Evolutionary conservation across 2,888 invertebrate species (phyloP), one percentile per base, ranked within the genome.

Genomic region (Hyalella azteca): DNA sequence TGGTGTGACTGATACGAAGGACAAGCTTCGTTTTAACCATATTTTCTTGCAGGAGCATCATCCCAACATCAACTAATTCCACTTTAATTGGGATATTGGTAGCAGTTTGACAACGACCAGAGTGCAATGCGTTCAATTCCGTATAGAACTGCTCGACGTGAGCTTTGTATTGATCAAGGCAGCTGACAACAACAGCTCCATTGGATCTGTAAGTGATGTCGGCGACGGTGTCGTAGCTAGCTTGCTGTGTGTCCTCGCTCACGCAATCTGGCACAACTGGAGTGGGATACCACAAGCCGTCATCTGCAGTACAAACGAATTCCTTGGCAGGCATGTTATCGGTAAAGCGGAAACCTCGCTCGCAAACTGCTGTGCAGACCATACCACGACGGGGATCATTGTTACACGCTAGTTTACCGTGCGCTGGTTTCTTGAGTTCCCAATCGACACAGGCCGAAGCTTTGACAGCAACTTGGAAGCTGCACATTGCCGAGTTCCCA

Each of bases 211-310:
- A 97, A 60, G 92, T 93, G 0, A 96, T 92, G 36, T 93, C 92
- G 0, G 96, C 93, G 0, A 94, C 92, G 0, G 96, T 95, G 86
- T 96, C 95, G 86, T 96, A 96, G 84, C 95, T 93, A n/a, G 96
- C 96, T 90, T 96, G 95, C 87, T 96, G 95, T 22, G 96, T 96
- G 88, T 96, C 93, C 93, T 86, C 85, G 3, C 96, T 95, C 32
- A 97, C 96, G 88, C 97, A 97, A 87, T 97, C 96, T 0, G 97
- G 97, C 32, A 97, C 96, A 73, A 96, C 94, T 11, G 94, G 93
- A 1, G 93, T 92, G 1, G 97, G 97, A 13, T 91, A 90, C 97
- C 97, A 97, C 81, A 93, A 91, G 76, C 93, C 92, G n/a, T 87
- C 87, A 45, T 45, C 29, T 0, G 91, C 91, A 87, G 94, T 93